A percentile compares a stretch with the other conserved stretches of the same genome.
These are phyloP conservation scores for Spinus pinus DNA, from an alignment of 2,797 vertebrate genomes.

Conservation along the genomic window DNA sequence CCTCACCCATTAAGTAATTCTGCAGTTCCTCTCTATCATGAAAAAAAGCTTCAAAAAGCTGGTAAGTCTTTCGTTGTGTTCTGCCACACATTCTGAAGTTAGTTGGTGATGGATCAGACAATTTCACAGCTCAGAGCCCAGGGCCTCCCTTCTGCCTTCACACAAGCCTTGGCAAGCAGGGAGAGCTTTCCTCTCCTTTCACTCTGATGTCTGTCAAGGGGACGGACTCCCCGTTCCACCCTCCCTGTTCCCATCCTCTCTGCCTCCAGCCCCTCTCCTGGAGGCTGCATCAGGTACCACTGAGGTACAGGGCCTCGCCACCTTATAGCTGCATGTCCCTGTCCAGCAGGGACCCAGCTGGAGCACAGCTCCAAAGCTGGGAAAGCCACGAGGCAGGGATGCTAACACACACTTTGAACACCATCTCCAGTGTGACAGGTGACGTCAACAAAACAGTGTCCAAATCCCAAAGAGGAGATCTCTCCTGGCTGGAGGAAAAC, in stretches of 20 bases:
- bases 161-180: rapidly evolving
- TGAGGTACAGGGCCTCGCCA: neutral
- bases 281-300: rapidly evolving
- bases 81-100: neutral
- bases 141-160: neutral
- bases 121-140: neutral
- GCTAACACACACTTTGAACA: neutral
- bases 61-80: neutral
- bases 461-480: neutral
- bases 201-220: neutral
- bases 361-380: neutral
- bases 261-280: neutral
- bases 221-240: rapidly evolving
- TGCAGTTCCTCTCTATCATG: neutral
- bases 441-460: neutral
- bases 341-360: neutral
- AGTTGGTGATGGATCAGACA: neutral
- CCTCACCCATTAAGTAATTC: neutral
- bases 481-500: neutral
- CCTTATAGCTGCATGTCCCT: neutral
- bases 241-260: neutral
- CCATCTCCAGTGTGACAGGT: neutral
- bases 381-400: neutral
- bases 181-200: neutral
- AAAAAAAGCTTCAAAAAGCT: neutral